phyloP scores from a whole-genome alignment of 2,888 invertebrate genomes.

The Pterostichus madidus region DNA sequence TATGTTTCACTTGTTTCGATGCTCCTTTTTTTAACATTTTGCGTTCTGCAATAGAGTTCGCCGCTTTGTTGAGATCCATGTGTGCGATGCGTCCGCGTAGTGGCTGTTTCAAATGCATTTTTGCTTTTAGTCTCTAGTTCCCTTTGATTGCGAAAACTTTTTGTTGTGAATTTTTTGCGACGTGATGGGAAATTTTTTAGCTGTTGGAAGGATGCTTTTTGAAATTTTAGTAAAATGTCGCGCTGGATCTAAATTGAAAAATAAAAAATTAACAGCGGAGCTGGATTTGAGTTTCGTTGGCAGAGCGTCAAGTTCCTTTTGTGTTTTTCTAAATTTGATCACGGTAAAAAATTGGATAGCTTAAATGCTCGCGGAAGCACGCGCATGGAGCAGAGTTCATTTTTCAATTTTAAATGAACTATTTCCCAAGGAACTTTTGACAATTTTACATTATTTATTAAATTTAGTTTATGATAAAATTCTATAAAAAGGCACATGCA shows the following conservation, averaged over 20 bases:
- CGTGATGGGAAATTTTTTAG: constrained; percentile 54
- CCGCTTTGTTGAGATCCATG: constrained; percentile 42
- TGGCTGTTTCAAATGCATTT: constrained; percentile 55
- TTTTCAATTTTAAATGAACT: too few species aligned
- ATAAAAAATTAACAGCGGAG: constrained; percentile 39
- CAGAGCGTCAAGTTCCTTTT: constrained; percentile 17
- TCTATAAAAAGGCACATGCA: too few species aligned
- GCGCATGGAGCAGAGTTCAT: too few species aligned
- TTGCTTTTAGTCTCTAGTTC: constrained; percentile 55
- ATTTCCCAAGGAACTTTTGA: too few species aligned
- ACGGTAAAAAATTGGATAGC: constrained; percentile 18
- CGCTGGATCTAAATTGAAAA: constrained; percentile 40
- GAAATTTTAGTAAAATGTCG: constrained; percentile 52
- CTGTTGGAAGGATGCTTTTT: constrained; percentile 38
- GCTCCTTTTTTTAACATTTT: constrained; percentile 44
- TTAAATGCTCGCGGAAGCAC: constrained; percentile 9
- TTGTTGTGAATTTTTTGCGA: constrained; percentile 50
- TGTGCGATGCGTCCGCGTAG: constrained; percentile 8
- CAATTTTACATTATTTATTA: too few species aligned
- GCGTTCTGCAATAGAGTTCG: constrained; percentile 44
- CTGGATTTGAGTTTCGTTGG: constrained; percentile 44
- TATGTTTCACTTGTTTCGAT: constrained; percentile 52
- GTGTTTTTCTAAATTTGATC: constrained; percentile 52
- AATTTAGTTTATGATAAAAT: too few species aligned
- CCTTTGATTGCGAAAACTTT: constrained; percentile 61